phyloP scores from a whole-genome alignment of 2,888 invertebrate genomes.

The Pachycephus smyrnensis region DNA sequence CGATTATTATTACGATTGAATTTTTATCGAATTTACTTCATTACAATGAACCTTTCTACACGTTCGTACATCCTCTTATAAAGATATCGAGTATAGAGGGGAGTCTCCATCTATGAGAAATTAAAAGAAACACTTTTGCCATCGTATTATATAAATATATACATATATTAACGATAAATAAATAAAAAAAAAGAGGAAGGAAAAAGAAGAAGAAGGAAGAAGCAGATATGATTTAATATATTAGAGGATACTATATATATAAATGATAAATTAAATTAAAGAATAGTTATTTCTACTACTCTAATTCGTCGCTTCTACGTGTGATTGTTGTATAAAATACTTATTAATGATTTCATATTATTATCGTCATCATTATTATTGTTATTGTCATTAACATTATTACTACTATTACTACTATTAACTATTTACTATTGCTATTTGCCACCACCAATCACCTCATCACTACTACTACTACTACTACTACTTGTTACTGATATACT shows the following conservation, averaged over 20 bases:
- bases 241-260: slow-evolving; percentile 49
- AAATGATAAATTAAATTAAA: slow-evolving; percentile 46
- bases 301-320: slow-evolving; percentile 66
- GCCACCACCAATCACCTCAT: slow-evolving; percentile 31
- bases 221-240: slow-evolving; percentile 58
- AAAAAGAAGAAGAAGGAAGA: not conserved
- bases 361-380: slow-evolving; percentile 41
- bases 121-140: slow-evolving; percentile 54
- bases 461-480: slow-evolving; percentile 41
- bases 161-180: slow-evolving; percentile 33
- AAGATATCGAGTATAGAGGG: slow-evolving; percentile 47
- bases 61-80: slow-evolving; percentile 65
- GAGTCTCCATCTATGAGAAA: slow-evolving; percentile 35
- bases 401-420: slow-evolving; percentile 33
- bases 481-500: slow-evolving; percentile 18
- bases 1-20: slow-evolving; percentile 39
- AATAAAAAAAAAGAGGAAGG: not conserved
- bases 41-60: slow-evolving; percentile 65
- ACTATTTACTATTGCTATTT: slow-evolving; percentile 30
- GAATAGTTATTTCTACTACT: slow-evolving; percentile 65
- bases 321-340: slow-evolving; percentile 66
- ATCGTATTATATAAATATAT: slow-evolving; percentile 52
- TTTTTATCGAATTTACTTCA: slow-evolving; percentile 65
- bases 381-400: slow-evolving; percentile 41
- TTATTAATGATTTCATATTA: slow-evolving; percentile 46